Evolutionary conservation across 2,888 invertebrate genomes (phyloP), one percentile per base, ranked within the genome.

Genomic region (Macroteleia sp.): DNA sequence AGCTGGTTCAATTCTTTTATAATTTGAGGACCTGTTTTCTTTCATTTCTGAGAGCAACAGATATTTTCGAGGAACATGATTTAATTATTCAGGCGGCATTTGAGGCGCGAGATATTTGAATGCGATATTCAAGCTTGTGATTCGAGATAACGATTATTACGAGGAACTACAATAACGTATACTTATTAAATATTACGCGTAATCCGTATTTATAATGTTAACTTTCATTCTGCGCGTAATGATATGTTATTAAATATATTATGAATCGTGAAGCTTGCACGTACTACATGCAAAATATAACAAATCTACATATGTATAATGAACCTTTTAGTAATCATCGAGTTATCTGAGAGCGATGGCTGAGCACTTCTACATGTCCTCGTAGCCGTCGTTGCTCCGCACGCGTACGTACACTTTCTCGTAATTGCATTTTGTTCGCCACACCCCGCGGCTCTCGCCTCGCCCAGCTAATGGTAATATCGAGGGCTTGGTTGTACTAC

Each of bases 371-470:
- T 56, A 57, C 64, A 17, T 57, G 73, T 64, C 73, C 57, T 66
- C 73, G 25, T 28, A 39, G 34, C 22, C 42, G 54, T 57, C 61
- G 46, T 10, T 10, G 44, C 46, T 22, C 64, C 42, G 66, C 61
- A 67, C 32, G 67, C 54, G 62, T 77, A 66, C 66, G 66, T 74
- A 80, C 81, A 81, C 85, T 85, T 85, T 84, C 85, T 81, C 83
- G 83, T 87, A 86, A 88, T 88, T 85, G 85, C 85, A 84, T 85
- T 85, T 87, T 75, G 77, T 81, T 74, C 77, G 81, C 81, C 86
- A 83, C 83, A 83, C 82, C 79, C 79, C 74, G 75, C 79, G 71
- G 56, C 67, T 70, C 54, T 61, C 52, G 48, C 77, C 81, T 82
- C 79, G 83, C 78, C 82, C 84, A 77, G 80, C 83, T 82, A 83